Conservation (phyloP, 2,797 vertebrate species). For the Molossus alvarezi region DNA sequence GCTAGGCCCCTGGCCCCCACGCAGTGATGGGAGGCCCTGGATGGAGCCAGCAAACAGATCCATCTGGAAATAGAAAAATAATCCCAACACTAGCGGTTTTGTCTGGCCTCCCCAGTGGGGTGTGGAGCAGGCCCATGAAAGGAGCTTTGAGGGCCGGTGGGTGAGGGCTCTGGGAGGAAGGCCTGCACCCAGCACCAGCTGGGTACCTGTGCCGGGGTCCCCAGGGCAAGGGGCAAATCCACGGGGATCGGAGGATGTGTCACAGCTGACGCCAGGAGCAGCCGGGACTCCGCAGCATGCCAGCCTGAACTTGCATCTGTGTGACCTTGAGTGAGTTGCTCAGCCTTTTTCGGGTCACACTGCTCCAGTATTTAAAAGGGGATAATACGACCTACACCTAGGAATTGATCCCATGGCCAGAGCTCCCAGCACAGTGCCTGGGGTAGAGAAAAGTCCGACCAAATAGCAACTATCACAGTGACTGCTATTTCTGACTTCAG, state of each 20-base stretch:
- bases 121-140: constrained; percentile 78
- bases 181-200: neutral
- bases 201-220: constrained; percentile 55
- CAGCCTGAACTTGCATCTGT: neutral
- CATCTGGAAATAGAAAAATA: constrained; percentile 85
- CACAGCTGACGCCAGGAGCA: neutral
- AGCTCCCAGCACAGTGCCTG: neutral
- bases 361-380: neutral
- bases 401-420: neutral
- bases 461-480: neutral
- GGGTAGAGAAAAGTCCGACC: neutral
- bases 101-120: constrained; percentile 70
- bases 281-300: neutral
- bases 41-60: constrained; percentile 79
- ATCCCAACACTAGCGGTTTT: constrained; percentile 76
- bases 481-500: neutral
- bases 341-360: neutral
- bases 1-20: constrained; percentile 75
- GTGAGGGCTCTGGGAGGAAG: neutral
- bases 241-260: neutral
- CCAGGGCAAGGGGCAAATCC: neutral
- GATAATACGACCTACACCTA: neutral
- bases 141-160: constrained; percentile 69
- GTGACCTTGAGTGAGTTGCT: neutral
- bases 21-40: constrained; percentile 85